These are phyloP conservation scores for Hirudo medicinalis DNA, from an alignment of 1,140 invertebrate species.

Conservation along the genomic window DNA sequence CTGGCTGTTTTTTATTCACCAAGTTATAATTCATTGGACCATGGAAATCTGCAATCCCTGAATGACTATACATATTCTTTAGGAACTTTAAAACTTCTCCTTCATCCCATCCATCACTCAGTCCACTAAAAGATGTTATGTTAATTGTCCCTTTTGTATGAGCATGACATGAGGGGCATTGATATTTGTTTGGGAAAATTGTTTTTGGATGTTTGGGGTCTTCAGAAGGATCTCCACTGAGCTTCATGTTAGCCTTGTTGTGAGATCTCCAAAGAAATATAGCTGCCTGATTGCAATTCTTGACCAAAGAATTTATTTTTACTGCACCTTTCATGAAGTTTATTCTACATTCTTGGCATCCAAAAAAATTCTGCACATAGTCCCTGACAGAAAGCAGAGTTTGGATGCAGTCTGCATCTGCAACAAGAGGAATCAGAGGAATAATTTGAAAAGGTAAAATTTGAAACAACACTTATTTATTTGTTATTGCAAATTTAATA, in stretches of 20 bases:
- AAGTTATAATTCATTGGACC: neutral
- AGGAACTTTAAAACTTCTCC: neutral
- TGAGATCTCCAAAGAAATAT: constrained; percentile 90
- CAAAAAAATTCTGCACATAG: constrained; percentile 84
- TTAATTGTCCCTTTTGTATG: constrained; percentile 16
- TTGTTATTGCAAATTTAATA: too few species aligned
- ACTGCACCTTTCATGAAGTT: constrained; percentile 62
- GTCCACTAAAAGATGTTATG: neutral
- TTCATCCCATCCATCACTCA: neutral
- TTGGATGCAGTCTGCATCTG: constrained; percentile 25
- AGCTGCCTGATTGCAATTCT: constrained; percentile 57
- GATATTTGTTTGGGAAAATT: constrained; percentile 62
- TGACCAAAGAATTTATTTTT: constrained; percentile 55
- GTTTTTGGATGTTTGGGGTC: constrained; percentile 79
- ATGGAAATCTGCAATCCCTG: neutral
- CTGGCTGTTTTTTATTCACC: neutral
- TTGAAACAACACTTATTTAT: too few species aligned
- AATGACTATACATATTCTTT: neutral
- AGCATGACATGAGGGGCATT: constrained; percentile 57
- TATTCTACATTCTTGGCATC: constrained; percentile 70
- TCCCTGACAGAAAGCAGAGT: constrained; percentile 62
- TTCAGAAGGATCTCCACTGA: constrained; percentile 71
- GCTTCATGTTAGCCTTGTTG: constrained; percentile 68
- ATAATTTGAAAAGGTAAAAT: too few species aligned
- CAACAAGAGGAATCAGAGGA: constrained; percentile 15